These are phyloP conservation scores for Taeniopygia guttata DNA, from an alignment of 2,797 vertebrate species.

Conservation along the genomic window DNA sequence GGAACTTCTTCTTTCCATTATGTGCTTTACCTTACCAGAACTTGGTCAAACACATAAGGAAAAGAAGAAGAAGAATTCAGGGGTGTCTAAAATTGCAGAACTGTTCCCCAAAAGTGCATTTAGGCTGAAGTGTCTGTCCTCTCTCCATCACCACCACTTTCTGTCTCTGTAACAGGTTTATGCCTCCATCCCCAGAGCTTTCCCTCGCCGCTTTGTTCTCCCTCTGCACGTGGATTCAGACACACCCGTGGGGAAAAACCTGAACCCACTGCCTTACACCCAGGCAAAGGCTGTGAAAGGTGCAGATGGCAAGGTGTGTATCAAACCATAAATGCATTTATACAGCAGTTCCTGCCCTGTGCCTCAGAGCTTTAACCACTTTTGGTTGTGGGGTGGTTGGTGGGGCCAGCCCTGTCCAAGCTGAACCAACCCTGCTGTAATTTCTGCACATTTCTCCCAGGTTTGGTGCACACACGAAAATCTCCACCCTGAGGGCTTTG, in stretches of 20 bases:
- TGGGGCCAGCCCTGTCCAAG: background rate
- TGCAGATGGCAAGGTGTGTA: conserved; percentile 78
- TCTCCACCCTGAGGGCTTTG: conserved; percentile 82
- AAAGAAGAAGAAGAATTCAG: background rate
- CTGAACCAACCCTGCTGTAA: background rate
- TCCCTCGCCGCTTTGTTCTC: conserved; percentile 88
- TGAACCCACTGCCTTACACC: conserved; percentile 79
- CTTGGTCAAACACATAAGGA: background rate
- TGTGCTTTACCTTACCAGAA: background rate
- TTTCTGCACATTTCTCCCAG: conserved; percentile 61
- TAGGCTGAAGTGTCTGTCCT: background rate
- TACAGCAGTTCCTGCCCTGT: background rate
- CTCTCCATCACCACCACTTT: background rate
- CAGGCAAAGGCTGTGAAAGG: conserved; percentile 81
- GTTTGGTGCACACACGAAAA: conserved; percentile 87
- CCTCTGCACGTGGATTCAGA: conserved; percentile 78
- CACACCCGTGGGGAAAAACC: conserved; percentile 76
- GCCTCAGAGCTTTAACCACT: background rate
- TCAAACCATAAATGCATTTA: background rate
- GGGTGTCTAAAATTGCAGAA: background rate
- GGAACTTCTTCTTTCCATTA: background rate
- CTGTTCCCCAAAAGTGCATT: background rate
- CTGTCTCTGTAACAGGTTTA: conserved; percentile 74
- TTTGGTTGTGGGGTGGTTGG: no score
- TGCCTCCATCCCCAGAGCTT: conserved; percentile 67